Evolutionary conservation across 1,140 invertebrate genomes (phyloP), one percentile per base, ranked within the genome.

Genomic region (Drosophila erecta): DNA sequence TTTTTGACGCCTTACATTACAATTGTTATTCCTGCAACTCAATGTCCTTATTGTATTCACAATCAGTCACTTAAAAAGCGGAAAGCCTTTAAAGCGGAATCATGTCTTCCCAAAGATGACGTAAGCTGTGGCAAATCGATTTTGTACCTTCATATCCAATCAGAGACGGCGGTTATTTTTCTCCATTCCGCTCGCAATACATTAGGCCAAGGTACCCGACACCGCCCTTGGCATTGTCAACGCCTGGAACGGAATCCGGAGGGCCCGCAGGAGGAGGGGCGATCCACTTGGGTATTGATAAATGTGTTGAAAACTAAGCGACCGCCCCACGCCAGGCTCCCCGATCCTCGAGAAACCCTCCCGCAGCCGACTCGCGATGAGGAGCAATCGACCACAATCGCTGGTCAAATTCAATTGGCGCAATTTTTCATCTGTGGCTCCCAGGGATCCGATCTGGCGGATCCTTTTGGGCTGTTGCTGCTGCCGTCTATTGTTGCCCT

Each of bases 251-350:
- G 35, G 38, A 27, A 41, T n/a, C 24, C 30, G 14, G 20, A n/a
- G 12, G 40, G 27, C 6, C 15, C n/a, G 64, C 40, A 38, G 71
- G 59, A 30, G 41, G 62, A 44, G 37, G 41, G 22, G 22, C 47
- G 43, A 72, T 43, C 84, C 83, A 87, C 83, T 87, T 87, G 83
- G 79, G 84, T 83, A 87, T 87, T 87, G 84, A 87, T 87, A 87
- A 87, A 87, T 87, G 83, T 79, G 83, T 87, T 89, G 83, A 87
- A 87, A 83, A 89, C 79, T 87, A 89, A 87, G 83, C 76, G 83
- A 87, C 83, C 83, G 83, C 83, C 43, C 37, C 22, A 54, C 35
- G 17, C 60, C 59, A 22, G 27, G 12, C 5, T 41, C 44, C 24
- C 44, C 41, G 57, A 30, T 30, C 30, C 30, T 30, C 30, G 40